These are phyloP conservation scores for Uria aalge DNA, from an alignment of 2,113 vertebrate species.

Conservation along the genomic window DNA sequence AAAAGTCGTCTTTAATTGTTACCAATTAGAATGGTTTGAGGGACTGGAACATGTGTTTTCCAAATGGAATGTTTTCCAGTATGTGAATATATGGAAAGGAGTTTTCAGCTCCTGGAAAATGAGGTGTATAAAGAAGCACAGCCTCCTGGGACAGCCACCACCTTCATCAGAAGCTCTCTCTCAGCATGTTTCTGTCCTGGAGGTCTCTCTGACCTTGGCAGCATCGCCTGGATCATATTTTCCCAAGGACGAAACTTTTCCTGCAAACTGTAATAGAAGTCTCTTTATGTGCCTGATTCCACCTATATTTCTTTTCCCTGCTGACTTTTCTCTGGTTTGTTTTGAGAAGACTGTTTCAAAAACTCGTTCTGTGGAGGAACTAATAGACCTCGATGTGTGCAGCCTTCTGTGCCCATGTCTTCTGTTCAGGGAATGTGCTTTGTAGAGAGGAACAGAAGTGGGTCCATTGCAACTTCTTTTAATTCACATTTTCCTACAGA, in stretches of 20 bases:
- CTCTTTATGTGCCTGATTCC: background rate
- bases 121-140: background rate
- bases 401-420: background rate
- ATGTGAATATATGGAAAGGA: background rate
- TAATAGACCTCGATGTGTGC: background rate
- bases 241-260: background rate
- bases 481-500: background rate
- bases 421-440: background rate
- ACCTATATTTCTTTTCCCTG: background rate
- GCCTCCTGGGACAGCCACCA: background rate
- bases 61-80: background rate
- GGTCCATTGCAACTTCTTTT: background rate
- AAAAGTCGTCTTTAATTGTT: background rate
- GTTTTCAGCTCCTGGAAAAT: background rate
- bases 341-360: background rate
- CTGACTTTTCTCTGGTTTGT: background rate
- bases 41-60: background rate
- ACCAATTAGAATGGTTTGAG: background rate
- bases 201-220: background rate
- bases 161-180: background rate
- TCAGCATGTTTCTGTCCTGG: background rate
- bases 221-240: background rate
- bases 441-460: background rate
- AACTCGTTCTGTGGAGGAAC: background rate
- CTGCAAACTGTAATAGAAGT: background rate